phyloP scores from a whole-genome alignment of 2,888 invertebrate species.

The Ennomos fuscantarius region DNA sequence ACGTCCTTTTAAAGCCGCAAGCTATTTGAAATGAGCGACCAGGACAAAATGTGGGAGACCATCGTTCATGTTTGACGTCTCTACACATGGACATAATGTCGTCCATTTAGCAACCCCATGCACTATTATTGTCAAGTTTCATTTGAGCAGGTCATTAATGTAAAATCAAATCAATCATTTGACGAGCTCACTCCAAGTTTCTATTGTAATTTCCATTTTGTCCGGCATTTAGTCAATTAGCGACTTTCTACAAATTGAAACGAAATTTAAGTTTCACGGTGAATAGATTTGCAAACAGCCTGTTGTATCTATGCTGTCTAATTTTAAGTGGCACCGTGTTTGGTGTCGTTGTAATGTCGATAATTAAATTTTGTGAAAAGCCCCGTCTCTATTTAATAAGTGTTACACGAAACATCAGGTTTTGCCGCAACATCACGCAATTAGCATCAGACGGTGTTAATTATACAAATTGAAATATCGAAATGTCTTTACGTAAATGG shows the following conservation, averaged over 20 bases:
- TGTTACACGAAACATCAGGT: constrained; percentile 72
- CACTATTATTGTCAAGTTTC: constrained; percentile 64
- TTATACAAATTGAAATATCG: constrained; percentile 70
- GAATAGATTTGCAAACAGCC: constrained; percentile 73
- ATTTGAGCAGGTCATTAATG: constrained; percentile 66
- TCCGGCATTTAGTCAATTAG: constrained; percentile 60
- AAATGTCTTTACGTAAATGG: constrained; percentile 58
- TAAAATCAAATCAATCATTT: constrained; percentile 70
- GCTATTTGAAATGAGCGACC: constrained; percentile 61
- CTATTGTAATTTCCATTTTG: constrained; percentile 55
- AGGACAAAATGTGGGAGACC: constrained; percentile 64
- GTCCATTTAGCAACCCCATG: constrained; percentile 72
- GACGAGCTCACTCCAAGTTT: constrained; percentile 40
- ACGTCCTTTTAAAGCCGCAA: constrained; percentile 52
- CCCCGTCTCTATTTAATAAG: constrained; percentile 70
- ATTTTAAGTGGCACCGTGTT: constrained; percentile 63
- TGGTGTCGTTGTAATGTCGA: constrained; percentile 76
- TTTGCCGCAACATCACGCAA: constrained; percentile 70
- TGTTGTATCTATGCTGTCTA: constrained; percentile 52
- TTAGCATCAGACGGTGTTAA: constrained; percentile 79
- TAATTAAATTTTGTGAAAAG: constrained; percentile 82
- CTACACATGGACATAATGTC: constrained; percentile 66
- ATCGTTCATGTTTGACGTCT: constrained; percentile 76
- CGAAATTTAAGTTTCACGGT: constrained; percentile 57
- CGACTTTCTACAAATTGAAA: constrained; percentile 74